Conservation (phyloP, 2,888 invertebrate genomes). For the Dicranocentrus wangi region DNA sequence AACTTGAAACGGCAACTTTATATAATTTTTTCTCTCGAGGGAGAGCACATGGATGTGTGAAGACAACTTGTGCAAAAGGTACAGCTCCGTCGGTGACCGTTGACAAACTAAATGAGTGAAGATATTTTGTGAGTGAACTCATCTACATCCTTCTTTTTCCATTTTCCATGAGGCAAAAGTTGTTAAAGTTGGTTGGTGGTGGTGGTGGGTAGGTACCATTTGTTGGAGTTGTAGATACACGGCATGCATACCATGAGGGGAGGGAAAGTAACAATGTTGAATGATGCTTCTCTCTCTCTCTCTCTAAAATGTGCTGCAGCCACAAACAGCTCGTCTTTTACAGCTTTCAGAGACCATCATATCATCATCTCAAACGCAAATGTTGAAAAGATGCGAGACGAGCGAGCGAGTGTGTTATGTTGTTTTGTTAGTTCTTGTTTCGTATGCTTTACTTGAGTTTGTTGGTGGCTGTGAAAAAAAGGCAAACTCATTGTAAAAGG, state of each 20-base stretch:
- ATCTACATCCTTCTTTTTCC: conserved; percentile 49
- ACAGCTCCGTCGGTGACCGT: conserved; percentile 50
- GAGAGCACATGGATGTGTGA: not conserved
- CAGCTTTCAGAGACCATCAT: conserved; percentile 26
- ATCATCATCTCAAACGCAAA: too few relatives aligned
- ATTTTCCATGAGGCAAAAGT: conserved; percentile 42
- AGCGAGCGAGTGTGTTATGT: not conserved
- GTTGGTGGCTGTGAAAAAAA: too few relatives aligned
- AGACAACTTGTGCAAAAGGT: not conserved
- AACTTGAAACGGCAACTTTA: not conserved
- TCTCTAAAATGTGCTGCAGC: too few relatives aligned
- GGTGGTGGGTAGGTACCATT: conserved; percentile 53
- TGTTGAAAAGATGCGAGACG: too few relatives aligned
- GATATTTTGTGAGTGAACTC: conserved; percentile 58
- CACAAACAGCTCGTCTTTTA: not conserved
- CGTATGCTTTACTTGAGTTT: not conserved
- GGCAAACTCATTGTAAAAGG: conserved; percentile 15
- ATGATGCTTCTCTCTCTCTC: too few relatives aligned
- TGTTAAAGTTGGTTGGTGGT: too few relatives aligned
- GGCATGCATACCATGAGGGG: conserved; percentile 33
- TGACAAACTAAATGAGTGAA: conserved; percentile 57
- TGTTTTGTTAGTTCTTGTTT: conserved; percentile 10
- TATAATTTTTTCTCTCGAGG: not conserved
- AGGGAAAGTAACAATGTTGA: conserved; percentile 59
- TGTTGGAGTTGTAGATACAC: conserved; percentile 31